Base-by-base conservation (phyloP, 1,140 invertebrate genomes). In the Platorchestia sp. region DNA sequence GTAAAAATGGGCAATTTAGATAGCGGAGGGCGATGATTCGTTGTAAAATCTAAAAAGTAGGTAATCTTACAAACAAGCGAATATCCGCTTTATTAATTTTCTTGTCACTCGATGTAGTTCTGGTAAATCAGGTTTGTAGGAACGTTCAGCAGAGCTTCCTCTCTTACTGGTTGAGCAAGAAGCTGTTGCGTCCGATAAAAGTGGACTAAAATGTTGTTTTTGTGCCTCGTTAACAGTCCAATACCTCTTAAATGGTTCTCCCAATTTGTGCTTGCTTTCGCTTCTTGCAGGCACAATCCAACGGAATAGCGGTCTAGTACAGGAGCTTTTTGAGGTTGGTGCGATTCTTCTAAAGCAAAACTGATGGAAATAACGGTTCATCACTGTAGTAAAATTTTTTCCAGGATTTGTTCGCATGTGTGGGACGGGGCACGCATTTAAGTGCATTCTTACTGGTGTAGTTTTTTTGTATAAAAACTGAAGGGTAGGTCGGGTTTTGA, bases 171-270 rank as follows among this genome's bases (percentile, higher is more conserved):
- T 45, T 3, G 44, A 40, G 43, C 44, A 93, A 93, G 44, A 91
- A 91, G 36, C 41, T 36, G 86, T 86, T 7, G 43, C 7, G 45
- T 44, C 43, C 43, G 16, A 36, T 93, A 93, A 93, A 14, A 10
- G 91, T 45, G 41, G 44, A 45, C 36, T 93, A 93, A 93, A 44
- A 93, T 44, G 91, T 45, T 93, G 91, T 93, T 93, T 93, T 93
- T 93, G 91, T 93, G 43, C 3, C n/a, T 41, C 45, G 41, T 40
- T 93, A 93, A 93, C 47, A 45, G 91, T 5, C 91, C 45, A 44
- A 44, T 93, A 45, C 45, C 40, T 45, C 91, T 44, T 93, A 47
- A 93, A 93, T 47, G 91, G 10, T 93, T 10, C 91, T 93, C 91
- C 40, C 7, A 90, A 14, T 90, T 90, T 43, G 87, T 42, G 10